Base-by-base conservation (phyloP, 2,888 invertebrate species). In the Argyresthia albistria region DNA sequence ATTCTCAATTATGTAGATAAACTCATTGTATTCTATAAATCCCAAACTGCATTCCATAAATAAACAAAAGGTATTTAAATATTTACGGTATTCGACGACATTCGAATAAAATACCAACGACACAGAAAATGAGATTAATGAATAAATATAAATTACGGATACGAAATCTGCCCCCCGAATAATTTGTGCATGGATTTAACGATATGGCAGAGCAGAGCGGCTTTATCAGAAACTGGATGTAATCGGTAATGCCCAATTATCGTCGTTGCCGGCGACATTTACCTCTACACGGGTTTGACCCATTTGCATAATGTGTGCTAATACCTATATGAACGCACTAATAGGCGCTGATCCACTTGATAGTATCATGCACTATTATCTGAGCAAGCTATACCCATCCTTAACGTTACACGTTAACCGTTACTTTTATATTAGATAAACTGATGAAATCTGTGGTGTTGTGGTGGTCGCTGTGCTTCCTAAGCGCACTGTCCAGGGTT, bases 231-330 rank as follows among this genome's bases (percentile, higher is more conserved):
- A 39, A n/a, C 39, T n/a, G 39, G 39, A n/a, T 39, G 9, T 39
- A 11, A 39, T 39, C 39, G 39, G n/a, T 9, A 39, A 37, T 9
- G 50, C 8, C 50, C 25, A 43, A 42, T 50, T 42, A 25, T 42
- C 12, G 10, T 3, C 12, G 15, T 1, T 50, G 43, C 42, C 51
- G 43, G 45, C 36, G 51, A 35, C 51, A 45, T 15, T n/a, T 43
- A 45, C 45, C 54, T 51, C 25, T 25, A 25, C 25, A 6, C 55
- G 58, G 59, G 63, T 62, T 59, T 61, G 35, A 53, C 53, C 54
- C 56, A 70, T 74, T 71, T 66, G 65, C 72, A 73, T 72, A 70
- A 73, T 69, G 60, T 64, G 62, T 65, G 69, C 61, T 66, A 65
- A 71, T 71, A n/a, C n/a, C n/a, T n/a, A 64, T 66, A 65, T 63